Evolutionary conservation across 2,113 vertebrate species (phyloP).

Genomic region (Capra hircus): DNA sequence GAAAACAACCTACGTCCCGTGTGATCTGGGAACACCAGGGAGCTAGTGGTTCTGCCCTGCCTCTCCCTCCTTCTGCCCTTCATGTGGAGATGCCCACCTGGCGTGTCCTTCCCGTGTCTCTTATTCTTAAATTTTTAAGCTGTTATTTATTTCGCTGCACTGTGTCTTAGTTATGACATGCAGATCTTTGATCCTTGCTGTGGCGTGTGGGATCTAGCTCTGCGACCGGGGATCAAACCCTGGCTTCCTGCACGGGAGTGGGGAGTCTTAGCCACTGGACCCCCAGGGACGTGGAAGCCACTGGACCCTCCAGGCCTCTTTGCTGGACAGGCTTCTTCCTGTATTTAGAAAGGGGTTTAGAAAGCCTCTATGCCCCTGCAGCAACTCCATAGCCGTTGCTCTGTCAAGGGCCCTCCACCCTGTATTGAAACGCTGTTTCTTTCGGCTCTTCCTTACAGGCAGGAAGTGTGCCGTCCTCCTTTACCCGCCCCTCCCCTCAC

Average conservation of each 20-base stretch:
- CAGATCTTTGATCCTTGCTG: too few relatives aligned
- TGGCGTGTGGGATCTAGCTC: background rate
- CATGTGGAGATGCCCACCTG: too few relatives aligned
- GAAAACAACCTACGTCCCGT: background rate
- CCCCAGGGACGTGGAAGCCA: background rate
- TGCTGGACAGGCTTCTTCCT: background rate
- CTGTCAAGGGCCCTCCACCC: background rate
- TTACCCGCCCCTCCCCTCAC: background rate
- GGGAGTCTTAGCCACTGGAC: background rate
- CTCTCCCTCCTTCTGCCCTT: background rate
- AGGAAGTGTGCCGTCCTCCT: background rate
- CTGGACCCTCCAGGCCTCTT: background rate
- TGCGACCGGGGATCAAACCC: accelerated
- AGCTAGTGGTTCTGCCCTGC: too few relatives aligned
- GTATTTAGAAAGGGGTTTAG: background rate
- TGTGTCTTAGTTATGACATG: background rate
- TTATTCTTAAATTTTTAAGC: background rate
- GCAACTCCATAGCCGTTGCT: accelerated
- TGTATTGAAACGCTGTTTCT: accelerated
- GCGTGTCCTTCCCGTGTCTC: background rate
- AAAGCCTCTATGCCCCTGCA: background rate
- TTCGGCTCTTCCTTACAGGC: background rate
- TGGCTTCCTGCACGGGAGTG: background rate
- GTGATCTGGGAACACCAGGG: background rate
- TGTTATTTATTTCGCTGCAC: background rate